Evolutionary conservation across 1,140 invertebrate genomes (phyloP).

Genomic region (Physella acuta): DNA sequence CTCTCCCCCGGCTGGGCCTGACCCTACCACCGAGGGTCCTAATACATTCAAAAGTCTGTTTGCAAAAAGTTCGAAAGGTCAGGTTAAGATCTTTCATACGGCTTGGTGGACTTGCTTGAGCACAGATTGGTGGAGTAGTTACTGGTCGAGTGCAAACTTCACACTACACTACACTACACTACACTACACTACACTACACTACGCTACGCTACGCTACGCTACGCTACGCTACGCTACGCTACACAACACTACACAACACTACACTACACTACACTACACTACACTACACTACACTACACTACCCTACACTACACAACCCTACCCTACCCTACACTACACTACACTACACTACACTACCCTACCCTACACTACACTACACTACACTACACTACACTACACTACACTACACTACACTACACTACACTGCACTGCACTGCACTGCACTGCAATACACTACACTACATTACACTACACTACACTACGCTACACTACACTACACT

Average conservation of each 20-base stretch:
- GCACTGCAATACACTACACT: too few relatives aligned
- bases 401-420: not conserved
- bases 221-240: not conserved
- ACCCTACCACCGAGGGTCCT: too few relatives aligned
- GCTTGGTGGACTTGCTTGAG: too few relatives aligned
- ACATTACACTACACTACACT: not conserved
- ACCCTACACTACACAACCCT: not conserved
- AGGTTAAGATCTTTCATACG: too few relatives aligned
- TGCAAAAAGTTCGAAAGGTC: too few relatives aligned
- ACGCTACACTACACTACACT: not conserved
- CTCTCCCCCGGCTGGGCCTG: too few relatives aligned
- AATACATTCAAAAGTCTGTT: too few relatives aligned
- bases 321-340: not conserved
- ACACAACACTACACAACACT: not conserved
- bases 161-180: not conserved
- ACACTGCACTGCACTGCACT: not conserved
- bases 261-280: not conserved
- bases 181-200: slow-evolving; percentile 1
- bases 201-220: not conserved
- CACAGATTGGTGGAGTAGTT: too few relatives aligned
- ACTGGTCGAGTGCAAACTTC: too few relatives aligned
- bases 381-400: not conserved
- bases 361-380: too few relatives aligned
- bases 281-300: not conserved
- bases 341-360: not conserved